Evolutionary conservation across 2,797 vertebrate genomes (phyloP), one percentile per base, ranked within the genome.

Genomic region (Syndactyla subalaris): DNA sequence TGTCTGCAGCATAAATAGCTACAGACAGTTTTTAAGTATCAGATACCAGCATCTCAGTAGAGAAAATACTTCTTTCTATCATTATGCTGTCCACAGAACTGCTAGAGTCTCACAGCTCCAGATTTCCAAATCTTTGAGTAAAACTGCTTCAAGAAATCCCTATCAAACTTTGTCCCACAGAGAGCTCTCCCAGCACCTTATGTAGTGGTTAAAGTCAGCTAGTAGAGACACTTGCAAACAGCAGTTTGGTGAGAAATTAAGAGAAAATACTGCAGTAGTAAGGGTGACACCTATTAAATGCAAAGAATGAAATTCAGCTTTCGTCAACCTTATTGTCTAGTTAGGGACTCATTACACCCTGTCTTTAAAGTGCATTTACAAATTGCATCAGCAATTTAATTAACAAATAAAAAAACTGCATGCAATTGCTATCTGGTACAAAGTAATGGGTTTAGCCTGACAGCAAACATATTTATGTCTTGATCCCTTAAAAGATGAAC

Each of bases 401-500:
- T 91, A 91, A n/a, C 0, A 0, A 68, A 82, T 81, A 66, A 93
- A 80, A 49, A 66, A 89, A 72, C 46, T 51, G 5, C 48, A 92
- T 92, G 83, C 26, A 80, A 30, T 79, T 58, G 3, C 7, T 82
- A 86, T 85, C 71, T 91, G 32, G 73, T 92, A n/a, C 15, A 80
- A 80, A 59, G 39, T 55, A 84, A n/a, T 13, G 58, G 55, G 52
- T 88, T 63, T 62, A 67, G 16, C 26, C 45, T 85, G 67, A 76
- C 43, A 85, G n/a, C 2, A 3, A 95, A 75, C 21, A 73, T 62
- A 87, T 23, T 84, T 22, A 22, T 57, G 67, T 14, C 65, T 75
- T 75, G 77, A 90, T 85, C 46, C 61, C 36, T 90, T 76, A n/a
- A 67, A 91, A 95, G 49, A 65, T 41, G 76, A 94, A 62, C 55